Percentiles rank a stretch among this genome's conserved stretches.
Conservation (phyloP, 2,113 vertebrate genomes). For the Bubo blakistoni region DNA sequence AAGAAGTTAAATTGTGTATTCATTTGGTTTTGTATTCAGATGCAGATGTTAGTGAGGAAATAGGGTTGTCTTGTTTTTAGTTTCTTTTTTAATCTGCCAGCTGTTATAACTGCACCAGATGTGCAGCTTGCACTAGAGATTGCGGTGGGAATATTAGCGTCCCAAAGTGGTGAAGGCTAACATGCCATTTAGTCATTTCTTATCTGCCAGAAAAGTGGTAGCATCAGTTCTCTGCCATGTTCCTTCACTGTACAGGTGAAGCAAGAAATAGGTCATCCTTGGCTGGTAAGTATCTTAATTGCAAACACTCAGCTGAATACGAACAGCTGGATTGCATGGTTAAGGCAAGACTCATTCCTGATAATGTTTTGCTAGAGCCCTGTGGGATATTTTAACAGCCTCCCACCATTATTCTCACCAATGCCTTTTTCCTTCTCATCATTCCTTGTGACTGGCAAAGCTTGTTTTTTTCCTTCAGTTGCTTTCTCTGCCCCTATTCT, state of each 20-base stretch:
- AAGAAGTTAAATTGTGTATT: conserved; percentile 48
- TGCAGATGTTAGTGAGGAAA: conserved; percentile 37
- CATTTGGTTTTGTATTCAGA: conserved; percentile 26
- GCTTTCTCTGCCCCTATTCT: rapidly evolving
- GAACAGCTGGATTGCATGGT: background rate
- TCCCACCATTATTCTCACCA: background rate
- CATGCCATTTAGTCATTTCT: rapidly evolving
- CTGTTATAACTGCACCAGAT: conserved; percentile 17
- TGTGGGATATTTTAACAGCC: background rate
- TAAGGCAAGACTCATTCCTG: background rate
- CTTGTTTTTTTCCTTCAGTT: background rate
- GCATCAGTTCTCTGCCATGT: background rate
- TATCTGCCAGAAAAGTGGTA: background rate
- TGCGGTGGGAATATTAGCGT: background rate
- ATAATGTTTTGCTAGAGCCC: background rate
- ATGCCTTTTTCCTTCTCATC: background rate
- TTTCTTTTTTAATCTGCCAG: conserved; percentile 27
- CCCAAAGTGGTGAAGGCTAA: background rate
- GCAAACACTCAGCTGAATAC: background rate
- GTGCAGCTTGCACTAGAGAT: background rate
- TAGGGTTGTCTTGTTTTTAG: conserved; percentile 27
- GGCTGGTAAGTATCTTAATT: background rate
- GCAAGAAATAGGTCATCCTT: background rate
- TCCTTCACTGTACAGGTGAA: background rate
- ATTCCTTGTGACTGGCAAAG: background rate